These are phyloP conservation scores for Corydoras maculifer DNA, from an alignment of 2,113 vertebrate genomes.

Conservation along the genomic window DNA sequence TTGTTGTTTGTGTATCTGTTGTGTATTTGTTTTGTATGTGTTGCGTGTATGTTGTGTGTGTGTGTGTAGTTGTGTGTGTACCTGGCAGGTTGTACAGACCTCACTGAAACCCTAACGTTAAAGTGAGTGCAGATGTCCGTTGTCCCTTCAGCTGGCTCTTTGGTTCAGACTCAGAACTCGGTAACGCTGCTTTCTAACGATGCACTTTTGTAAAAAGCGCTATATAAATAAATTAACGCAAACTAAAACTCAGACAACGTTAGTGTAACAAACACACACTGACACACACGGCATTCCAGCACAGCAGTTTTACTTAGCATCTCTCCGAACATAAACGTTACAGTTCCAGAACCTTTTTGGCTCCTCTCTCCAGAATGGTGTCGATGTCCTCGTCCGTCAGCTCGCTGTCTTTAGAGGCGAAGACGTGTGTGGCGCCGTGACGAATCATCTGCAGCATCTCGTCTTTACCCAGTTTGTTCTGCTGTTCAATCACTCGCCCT, in stretches of 20 bases:
- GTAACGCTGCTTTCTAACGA: too few species aligned
- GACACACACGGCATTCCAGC: background rate
- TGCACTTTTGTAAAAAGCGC: too few species aligned
- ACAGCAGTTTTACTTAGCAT: background rate
- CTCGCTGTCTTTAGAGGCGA: conserved; percentile 83
- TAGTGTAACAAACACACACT: too few species aligned
- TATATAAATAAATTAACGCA: too few species aligned
- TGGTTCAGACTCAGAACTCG: too few species aligned
- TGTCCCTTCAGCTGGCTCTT: too few species aligned
- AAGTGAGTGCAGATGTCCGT: too few species aligned
- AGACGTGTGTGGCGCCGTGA: conserved; percentile 81
- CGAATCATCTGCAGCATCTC: conserved; percentile 91
- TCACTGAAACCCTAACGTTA: too few species aligned
- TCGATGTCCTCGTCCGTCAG: conserved; percentile 82
- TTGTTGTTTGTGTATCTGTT: background rate
- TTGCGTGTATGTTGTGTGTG: background rate
- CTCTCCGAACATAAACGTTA: background rate
- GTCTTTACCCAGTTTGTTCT: conserved; percentile 82
- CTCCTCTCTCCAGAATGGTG: conserved; percentile 80
- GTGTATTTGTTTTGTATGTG: too few species aligned
- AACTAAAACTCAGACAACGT: too few species aligned
- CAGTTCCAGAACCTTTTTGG: conserved; percentile 72
- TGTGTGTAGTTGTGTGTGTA: background rate
- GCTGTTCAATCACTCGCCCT: conserved; percentile 83
- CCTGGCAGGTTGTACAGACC: too few species aligned